Evolutionary conservation across 2,888 invertebrate species (phyloP).

Genomic region (Rosalia funebris): DNA sequence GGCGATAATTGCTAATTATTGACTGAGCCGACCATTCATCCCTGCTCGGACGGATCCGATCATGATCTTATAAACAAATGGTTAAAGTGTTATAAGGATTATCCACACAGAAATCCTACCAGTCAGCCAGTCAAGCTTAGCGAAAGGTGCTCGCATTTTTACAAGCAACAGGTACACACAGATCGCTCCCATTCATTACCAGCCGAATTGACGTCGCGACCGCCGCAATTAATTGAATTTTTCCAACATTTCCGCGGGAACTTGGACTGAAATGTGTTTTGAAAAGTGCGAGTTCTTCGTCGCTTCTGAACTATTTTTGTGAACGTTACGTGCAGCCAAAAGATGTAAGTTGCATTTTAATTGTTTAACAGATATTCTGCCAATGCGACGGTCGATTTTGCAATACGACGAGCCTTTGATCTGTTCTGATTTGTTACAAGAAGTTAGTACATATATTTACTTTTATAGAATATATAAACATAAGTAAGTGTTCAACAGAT

Average conservation of each 20-base stretch:
- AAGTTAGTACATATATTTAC: background rate
- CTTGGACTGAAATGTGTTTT: constrained; percentile 11
- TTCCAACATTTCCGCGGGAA: background rate
- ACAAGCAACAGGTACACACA: constrained; percentile 9
- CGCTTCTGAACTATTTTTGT: constrained; percentile 4
- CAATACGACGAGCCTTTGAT: background rate
- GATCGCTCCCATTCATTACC: background rate
- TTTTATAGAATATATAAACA: background rate
- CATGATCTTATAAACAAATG: constrained; percentile 38
- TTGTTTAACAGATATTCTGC: background rate
- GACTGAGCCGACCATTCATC: constrained; percentile 22
- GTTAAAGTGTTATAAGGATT: constrained; percentile 36
- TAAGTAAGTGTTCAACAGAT: background rate
- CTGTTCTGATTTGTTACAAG: background rate
- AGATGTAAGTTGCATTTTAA: constrained; percentile 18
- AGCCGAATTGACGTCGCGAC: background rate
- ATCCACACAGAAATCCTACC: constrained; percentile 35
- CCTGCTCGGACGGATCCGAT: constrained; percentile 27
- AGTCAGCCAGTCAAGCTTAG: constrained; percentile 35
- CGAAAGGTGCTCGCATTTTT: constrained; percentile 35
- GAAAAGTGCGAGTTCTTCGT: background rate
- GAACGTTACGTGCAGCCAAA: background rate
- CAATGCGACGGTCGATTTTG: background rate
- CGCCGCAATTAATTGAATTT: background rate
- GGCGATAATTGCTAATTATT: constrained; percentile 14